A percentile compares a stretch with the other conserved stretches of the same genome.
phyloP scores from a whole-genome alignment of 2,888 invertebrate genomes.

The Drosophila formosana region DNA sequence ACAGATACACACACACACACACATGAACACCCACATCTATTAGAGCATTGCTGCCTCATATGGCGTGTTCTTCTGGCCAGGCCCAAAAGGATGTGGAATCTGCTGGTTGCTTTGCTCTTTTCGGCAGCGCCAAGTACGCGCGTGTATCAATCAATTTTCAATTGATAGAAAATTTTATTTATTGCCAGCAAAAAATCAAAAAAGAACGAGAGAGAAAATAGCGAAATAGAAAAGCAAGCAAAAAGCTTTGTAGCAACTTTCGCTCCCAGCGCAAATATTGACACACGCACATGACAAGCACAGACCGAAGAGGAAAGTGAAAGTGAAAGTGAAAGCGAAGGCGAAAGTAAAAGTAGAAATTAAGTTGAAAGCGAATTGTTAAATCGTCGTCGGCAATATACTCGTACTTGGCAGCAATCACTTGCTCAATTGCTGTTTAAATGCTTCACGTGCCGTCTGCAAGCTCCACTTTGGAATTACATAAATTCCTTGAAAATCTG shows the following conservation, averaged over 20 bases:
- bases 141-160: slow-evolving; percentile 79
- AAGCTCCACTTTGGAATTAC: not conserved
- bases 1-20: slow-evolving; percentile 8
- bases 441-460: slow-evolving; percentile 59
- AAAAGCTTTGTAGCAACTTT: slow-evolving; percentile 23
- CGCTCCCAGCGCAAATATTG: slow-evolving; percentile 57
- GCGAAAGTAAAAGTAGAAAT: slow-evolving; percentile 50
- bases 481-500: slow-evolving; percentile 6
- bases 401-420: slow-evolving; percentile 10
- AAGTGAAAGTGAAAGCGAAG: not conserved
- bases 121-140: slow-evolving; percentile 19
- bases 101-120: slow-evolving; percentile 9
- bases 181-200: slow-evolving; percentile 55
- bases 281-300: slow-evolving; percentile 39
- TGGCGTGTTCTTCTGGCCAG: not conserved
- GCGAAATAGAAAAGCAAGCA: slow-evolving; percentile 22
- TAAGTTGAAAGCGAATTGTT: slow-evolving; percentile 66
- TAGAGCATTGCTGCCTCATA: slow-evolving; percentile 17
- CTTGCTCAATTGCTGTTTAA: slow-evolving; percentile 43
- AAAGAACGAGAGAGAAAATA: slow-evolving; percentile 15
- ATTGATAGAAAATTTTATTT: slow-evolving; percentile 77
- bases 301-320: slow-evolving; percentile 10
- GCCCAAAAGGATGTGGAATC: not conserved
- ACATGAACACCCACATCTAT: slow-evolving; percentile 10
- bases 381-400: slow-evolving; percentile 63